phyloP scores from a whole-genome alignment of 30 jellyfish, hydroid and myxozoan species.

The Aurelia sp. region DNA sequence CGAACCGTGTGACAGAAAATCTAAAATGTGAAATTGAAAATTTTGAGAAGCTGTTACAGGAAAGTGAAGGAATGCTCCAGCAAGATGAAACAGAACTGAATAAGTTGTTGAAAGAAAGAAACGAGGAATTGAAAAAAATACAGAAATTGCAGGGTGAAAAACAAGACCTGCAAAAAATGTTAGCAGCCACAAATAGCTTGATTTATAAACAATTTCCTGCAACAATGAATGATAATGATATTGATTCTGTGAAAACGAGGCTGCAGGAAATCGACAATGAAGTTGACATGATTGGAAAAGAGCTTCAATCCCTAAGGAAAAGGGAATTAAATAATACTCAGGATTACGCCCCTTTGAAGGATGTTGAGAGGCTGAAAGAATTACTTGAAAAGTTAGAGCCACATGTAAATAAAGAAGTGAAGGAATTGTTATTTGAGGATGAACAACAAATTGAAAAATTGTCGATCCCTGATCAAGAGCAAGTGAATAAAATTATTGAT shows the following conservation, averaged over 20 bases:
- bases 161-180: slow-evolving; percentile 29
- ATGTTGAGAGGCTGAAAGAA: slow-evolving; percentile 2
- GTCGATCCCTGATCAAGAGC: slow-evolving; percentile 9
- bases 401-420: background rate
- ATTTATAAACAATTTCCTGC: slow-evolving; percentile 16
- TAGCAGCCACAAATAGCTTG: slow-evolving; percentile 10
- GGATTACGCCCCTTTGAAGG: background rate
- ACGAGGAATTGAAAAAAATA: background rate
- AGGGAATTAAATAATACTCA: background rate
- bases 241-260: slow-evolving; percentile 9
- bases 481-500: slow-evolving; percentile 5
- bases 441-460: background rate
- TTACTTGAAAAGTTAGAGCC: slow-evolving; percentile 35
- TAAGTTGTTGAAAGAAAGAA: slow-evolving; percentile 8
- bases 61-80: background rate
- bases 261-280: slow-evolving; percentile 34
- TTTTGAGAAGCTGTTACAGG: background rate
- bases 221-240: background rate
- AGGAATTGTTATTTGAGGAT: background rate
- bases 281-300: slow-evolving; percentile 24
- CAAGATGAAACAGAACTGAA: slow-evolving; percentile 14
- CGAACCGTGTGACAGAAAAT: background rate
- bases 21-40: slow-evolving; percentile 32
- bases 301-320: background rate
- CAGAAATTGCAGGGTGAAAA: slow-evolving; percentile 2